phyloP scores from a whole-genome alignment of 2,113 vertebrate genomes.

The Rhinichthys klamathensis region DNA sequence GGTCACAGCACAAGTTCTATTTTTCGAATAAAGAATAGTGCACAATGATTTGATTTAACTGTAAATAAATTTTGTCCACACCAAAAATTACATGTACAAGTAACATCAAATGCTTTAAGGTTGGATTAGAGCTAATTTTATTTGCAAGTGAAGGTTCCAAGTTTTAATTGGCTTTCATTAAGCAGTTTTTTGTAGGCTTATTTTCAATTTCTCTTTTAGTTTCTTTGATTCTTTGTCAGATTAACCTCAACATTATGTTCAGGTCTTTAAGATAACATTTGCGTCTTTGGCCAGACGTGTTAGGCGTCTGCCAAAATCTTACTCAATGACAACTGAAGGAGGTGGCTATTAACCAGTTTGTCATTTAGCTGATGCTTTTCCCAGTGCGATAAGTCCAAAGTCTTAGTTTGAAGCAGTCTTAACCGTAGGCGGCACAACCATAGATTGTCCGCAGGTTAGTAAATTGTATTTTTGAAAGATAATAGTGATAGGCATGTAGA shows the following conservation, averaged over 20 bases:
- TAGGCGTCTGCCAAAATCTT: conserved; percentile 21
- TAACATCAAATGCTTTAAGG: not conserved
- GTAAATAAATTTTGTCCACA: not conserved
- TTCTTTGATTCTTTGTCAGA: conserved; percentile 1
- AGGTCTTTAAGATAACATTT: conserved; percentile 1
- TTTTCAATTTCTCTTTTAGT: not conserved
- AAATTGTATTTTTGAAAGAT: not conserved
- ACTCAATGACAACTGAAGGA: not conserved
- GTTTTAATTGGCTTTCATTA: not conserved
- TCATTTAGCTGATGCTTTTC: not conserved
- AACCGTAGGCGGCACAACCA: not conserved
- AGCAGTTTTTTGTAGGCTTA: not conserved
- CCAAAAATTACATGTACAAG: not conserved
- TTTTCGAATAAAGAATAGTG: conserved; percentile 36
- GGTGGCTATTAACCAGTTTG: not conserved
- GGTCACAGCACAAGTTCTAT: conserved; percentile 27
- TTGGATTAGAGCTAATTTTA: not conserved
- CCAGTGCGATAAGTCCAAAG: not conserved
- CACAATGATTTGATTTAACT: not conserved
- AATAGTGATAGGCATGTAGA: not conserved
- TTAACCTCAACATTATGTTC: not conserved
- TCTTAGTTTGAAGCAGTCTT: not conserved
- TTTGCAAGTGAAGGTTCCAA: not conserved
- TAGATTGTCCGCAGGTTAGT: not conserved
- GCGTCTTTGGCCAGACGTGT: conserved; percentile 5